Conservation (phyloP, 1,140 invertebrate genomes). For the Cardiocondyla obscurior region DNA sequence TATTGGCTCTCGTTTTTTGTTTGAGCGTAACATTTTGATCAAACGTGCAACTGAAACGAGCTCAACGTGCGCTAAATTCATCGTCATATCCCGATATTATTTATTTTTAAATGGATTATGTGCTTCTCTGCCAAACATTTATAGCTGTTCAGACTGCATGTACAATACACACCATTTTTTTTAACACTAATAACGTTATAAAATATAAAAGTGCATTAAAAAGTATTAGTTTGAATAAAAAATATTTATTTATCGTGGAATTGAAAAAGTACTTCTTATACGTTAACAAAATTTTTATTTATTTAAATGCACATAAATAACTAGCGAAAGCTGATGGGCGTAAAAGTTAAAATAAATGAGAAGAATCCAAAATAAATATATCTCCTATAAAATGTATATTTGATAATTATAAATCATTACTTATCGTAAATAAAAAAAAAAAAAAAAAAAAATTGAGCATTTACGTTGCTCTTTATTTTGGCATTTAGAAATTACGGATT, state of each 20-base stretch:
- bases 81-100: slow-evolving; percentile 26
- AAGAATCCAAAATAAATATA: background rate
- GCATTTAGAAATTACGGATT: background rate
- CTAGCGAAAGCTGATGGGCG: background rate
- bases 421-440: background rate
- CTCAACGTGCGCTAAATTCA: slow-evolving; percentile 31
- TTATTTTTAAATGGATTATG: slow-evolving; percentile 44
- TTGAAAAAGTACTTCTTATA: too few relatives aligned
- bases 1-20: slow-evolving; percentile 21
- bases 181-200: background rate
- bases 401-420: background rate
- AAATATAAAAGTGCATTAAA: background rate
- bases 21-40: slow-evolving; percentile 36
- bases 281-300: too few relatives aligned
- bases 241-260: background rate
- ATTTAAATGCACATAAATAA: background rate
- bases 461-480: background rate
- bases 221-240: background rate
- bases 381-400: background rate
- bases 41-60: slow-evolving; percentile 15
- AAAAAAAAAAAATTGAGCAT: too few relatives aligned
- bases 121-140: slow-evolving; percentile 13
- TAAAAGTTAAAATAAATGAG: background rate
- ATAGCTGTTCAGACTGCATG: background rate
- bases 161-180: background rate